Evolutionary conservation across 2,113 vertebrate species (phyloP).

Genomic region (Nanorana parkeri): DNA sequence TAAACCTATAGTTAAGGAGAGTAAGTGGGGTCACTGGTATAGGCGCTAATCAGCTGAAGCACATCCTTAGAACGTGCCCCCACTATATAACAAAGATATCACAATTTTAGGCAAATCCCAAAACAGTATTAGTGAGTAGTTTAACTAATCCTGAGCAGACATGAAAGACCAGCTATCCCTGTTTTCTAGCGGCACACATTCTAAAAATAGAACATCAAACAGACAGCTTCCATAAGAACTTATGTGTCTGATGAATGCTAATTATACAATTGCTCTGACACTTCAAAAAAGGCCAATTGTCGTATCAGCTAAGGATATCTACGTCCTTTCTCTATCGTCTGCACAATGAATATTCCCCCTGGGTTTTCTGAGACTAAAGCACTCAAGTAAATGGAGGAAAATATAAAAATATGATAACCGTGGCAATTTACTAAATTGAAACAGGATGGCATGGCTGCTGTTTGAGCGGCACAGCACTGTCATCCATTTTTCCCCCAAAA

Average conservation of each 20-base stretch:
- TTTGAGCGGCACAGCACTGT: not conserved
- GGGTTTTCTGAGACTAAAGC: conserved; percentile 32
- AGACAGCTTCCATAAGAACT: conserved; percentile 36
- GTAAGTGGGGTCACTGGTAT: not conserved
- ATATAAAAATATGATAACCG: conserved; percentile 40
- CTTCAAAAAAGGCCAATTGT: conserved; percentile 46
- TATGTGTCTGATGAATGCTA: not conserved
- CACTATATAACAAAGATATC: not conserved
- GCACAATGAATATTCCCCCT: rapidly evolving
- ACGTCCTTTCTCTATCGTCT: not conserved
- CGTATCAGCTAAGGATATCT: not conserved
- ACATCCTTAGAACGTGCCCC: not conserved
- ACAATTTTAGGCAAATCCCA: not conserved
- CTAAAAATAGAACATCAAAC: conserved; percentile 53
- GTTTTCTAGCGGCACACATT: not conserved
- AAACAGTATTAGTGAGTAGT: conserved; percentile 52
- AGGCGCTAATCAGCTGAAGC: not conserved
- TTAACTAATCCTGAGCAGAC: conserved; percentile 52
- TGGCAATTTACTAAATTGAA: conserved; percentile 25
- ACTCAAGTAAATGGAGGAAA: conserved; percentile 37
- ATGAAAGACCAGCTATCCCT: conserved; percentile 40
- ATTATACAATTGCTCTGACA: conserved; percentile 56
- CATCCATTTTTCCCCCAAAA: not conserved
- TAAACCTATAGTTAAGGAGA: not conserved
- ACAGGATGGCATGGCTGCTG: conserved; percentile 35